Evolutionary conservation across 2,113 vertebrate genomes (phyloP).

Genomic region (Chunga burmeisteri): DNA sequence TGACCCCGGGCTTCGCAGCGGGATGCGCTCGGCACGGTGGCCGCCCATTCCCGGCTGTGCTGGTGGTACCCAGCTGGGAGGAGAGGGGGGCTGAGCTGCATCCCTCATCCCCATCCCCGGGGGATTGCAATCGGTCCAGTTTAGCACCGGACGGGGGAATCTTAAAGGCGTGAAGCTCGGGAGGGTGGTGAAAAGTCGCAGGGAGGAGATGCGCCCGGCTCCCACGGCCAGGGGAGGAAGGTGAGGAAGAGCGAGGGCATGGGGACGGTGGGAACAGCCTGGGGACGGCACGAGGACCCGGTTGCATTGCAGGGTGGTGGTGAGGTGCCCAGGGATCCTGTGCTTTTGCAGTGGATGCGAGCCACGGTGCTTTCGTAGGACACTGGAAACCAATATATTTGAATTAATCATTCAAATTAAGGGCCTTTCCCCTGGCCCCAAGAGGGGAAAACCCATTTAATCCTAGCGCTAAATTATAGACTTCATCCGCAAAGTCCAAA

Average conservation of each 20-base stretch:
- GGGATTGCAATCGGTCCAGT: neutral
- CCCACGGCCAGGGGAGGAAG: neutral
- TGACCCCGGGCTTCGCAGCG: neutral
- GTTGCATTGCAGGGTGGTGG: fast-evolving
- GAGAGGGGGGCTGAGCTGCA: neutral
- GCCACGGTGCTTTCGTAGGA: fast-evolving
- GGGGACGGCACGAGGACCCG: neutral
- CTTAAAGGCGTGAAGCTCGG: neutral
- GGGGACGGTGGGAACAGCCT: neutral
- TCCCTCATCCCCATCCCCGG: neutral
- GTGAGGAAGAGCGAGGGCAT: neutral
- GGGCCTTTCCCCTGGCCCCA: fast-evolving
- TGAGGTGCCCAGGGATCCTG: too few relatives aligned
- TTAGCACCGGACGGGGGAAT: neutral
- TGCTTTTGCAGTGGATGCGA: fast-evolving
- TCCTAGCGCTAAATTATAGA: neutral
- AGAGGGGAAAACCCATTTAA: neutral
- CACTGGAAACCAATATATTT: fast-evolving
- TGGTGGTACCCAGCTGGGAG: neutral
- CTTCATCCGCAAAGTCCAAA: neutral
- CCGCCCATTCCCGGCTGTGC: neutral
- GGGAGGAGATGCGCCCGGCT: neutral
- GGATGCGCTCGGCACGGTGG: neutral
- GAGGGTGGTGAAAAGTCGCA: neutral
- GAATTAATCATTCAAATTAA: neutral